These are phyloP conservation scores for Parazoanthus swiftii DNA, from an alignment of 92 coral and sea anemone genomes.

Conservation along the genomic window DNA sequence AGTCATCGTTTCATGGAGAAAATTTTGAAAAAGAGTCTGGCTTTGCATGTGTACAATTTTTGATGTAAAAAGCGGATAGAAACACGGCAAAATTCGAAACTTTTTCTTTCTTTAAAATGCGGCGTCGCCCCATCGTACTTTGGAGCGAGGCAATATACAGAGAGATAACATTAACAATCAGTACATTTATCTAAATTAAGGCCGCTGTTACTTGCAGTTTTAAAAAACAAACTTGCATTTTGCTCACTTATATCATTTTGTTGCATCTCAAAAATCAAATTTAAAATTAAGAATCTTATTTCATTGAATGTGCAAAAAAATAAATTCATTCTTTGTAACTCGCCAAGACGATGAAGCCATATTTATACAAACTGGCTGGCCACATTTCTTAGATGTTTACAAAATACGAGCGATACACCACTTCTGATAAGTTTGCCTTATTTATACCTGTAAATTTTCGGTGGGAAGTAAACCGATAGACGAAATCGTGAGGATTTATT, in stretches of 20 bases:
- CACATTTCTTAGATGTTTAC: neutral
- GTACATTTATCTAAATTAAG: neutral
- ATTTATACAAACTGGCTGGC: neutral
- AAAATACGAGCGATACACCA: neutral
- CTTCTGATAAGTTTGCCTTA: neutral
- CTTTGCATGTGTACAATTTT: neutral
- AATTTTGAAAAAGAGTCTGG: neutral
- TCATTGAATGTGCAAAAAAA: neutral
- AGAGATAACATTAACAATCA: neutral
- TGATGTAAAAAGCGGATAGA: neutral
- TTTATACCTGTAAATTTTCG: neutral
- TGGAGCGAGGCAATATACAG: neutral
- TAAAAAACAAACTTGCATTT: slow-evolving; percentile 1
- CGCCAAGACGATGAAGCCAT: neutral
- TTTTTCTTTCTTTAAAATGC: neutral
- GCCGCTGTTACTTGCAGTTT: neutral
- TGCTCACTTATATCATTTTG: neutral
- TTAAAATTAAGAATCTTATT: neutral
- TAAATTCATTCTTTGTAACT: neutral
- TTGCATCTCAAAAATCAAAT: neutral
- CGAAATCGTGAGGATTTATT: neutral
- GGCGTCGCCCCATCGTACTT: neutral
- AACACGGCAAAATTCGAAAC: neutral
- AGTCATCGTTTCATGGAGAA: neutral
- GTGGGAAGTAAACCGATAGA: neutral